Evolutionary conservation across 1,140 invertebrate species (phyloP).

Genomic region (Hormaphis cornu): DNA sequence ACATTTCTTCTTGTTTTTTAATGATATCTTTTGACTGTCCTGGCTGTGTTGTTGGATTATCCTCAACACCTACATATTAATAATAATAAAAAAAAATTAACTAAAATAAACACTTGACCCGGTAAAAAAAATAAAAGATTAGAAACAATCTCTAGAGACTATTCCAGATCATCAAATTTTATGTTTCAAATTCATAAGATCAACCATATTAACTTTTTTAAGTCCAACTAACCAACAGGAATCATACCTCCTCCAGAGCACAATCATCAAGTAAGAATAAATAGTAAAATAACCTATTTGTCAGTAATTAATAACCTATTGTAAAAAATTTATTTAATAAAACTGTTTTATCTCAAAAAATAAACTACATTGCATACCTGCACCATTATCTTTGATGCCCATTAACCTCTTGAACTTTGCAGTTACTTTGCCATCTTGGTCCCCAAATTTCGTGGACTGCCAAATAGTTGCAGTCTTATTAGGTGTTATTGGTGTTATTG

Average conservation of each 20-base stretch:
- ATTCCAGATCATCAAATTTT: too few species aligned
- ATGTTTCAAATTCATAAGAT: too few species aligned
- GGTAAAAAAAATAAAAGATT: too few species aligned
- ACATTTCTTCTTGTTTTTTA: slow-evolving; percentile 83
- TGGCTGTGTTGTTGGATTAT: slow-evolving; percentile 20
- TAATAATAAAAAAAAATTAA: not conserved
- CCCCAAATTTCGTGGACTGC: slow-evolving; percentile 74
- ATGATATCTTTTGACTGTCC: slow-evolving; percentile 46
- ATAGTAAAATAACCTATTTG: too few species aligned
- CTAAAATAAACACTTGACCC: not conserved
- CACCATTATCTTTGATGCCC: slow-evolving; percentile 63
- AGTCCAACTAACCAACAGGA: too few species aligned
- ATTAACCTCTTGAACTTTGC: slow-evolving; percentile 93
- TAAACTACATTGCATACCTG: not conserved
- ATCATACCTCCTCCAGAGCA: too few species aligned
- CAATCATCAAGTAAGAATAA: too few species aligned
- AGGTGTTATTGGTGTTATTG: slow-evolving; percentile 36
- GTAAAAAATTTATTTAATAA: too few species aligned
- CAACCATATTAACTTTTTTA: too few species aligned
- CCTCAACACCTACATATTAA: not conserved
- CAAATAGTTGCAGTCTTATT: slow-evolving; percentile 55
- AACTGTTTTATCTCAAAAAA: too few species aligned
- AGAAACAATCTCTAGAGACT: too few species aligned
- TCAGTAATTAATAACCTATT: too few species aligned
- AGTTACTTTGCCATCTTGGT: slow-evolving; percentile 79